These are phyloP conservation scores for Nanorana parkeri DNA, from an alignment of 2,113 vertebrate species.

Conservation along the genomic window DNA sequence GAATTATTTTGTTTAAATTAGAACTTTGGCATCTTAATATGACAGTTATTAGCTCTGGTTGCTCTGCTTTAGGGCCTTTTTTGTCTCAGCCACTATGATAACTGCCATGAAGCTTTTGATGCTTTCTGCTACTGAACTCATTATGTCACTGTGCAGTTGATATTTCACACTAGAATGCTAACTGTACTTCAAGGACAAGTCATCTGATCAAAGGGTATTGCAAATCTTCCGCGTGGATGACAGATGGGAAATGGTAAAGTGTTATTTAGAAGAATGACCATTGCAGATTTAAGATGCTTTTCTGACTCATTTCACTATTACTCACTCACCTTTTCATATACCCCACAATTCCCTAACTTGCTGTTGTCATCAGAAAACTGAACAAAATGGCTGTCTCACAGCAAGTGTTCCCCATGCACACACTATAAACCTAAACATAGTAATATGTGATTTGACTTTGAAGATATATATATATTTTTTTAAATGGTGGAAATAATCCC, in stretches of 20 bases:
- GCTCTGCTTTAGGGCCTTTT: slow-evolving; percentile 38
- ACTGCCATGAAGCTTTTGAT: slow-evolving; percentile 55
- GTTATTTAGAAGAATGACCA: slow-evolving; percentile 66
- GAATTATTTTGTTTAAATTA: slow-evolving; percentile 58
- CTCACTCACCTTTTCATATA: slow-evolving; percentile 61
- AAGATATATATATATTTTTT: no score
- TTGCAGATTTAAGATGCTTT: slow-evolving; percentile 64
- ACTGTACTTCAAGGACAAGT: slow-evolving; percentile 70
- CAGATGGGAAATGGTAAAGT: slow-evolving; percentile 62
- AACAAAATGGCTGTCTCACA: slow-evolving; percentile 16
- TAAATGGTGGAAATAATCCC: no score
- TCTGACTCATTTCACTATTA: slow-evolving; percentile 62
- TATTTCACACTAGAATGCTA: slow-evolving; percentile 63
- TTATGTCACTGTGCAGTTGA: slow-evolving; percentile 64
- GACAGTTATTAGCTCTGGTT: slow-evolving; percentile 48
- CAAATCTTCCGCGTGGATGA: slow-evolving; percentile 66
- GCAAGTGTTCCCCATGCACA: slow-evolving; percentile 3
- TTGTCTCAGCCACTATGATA: slow-evolving; percentile 46
- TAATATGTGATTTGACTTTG: no score
- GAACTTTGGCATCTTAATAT: slow-evolving; percentile 25
- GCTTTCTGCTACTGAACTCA: slow-evolving; percentile 61
- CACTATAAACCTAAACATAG: neutral
- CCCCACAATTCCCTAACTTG: slow-evolving; percentile 56
- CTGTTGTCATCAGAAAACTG: slow-evolving; percentile 55
- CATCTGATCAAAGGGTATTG: slow-evolving; percentile 65